These are phyloP conservation scores for Rhadinocentrus ornatus DNA, from an alignment of 2,797 vertebrate species.

Conservation along the genomic window DNA sequence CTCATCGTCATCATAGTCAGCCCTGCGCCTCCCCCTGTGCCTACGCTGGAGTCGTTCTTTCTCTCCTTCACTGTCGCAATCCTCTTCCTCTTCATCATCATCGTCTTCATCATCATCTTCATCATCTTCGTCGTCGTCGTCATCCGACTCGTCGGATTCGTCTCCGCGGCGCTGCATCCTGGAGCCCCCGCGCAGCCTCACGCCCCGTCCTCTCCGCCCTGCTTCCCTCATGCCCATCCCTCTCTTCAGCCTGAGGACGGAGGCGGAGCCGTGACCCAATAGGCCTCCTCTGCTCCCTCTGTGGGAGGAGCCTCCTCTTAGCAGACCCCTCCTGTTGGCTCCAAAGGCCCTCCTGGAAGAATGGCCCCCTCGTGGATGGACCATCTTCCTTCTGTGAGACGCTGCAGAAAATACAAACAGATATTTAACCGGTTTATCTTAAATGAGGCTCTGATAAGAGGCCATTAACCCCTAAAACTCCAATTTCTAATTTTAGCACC, in stretches of 20 bases:
- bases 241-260: constrained; percentile 73
- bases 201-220: constrained; percentile 63
- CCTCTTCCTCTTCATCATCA: constrained; percentile 62
- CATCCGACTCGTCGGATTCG: constrained; percentile 78
- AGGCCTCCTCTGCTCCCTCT: constrained; percentile 66
- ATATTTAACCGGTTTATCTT: no score
- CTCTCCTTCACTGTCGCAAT: constrained; percentile 32
- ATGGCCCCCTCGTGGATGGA: constrained; percentile 74
- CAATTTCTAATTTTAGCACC: not conserved
- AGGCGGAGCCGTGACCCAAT: constrained; percentile 39
- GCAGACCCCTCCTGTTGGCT: constrained; percentile 72
- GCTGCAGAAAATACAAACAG: constrained; percentile 26
- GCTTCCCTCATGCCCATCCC: constrained; percentile 64
- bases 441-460: no score
- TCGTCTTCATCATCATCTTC: constrained; percentile 63
- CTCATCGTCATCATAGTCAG: constrained; percentile 61
- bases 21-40: constrained; percentile 56
- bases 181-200: constrained; percentile 79
- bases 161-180: constrained; percentile 81
- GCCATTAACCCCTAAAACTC: no score
- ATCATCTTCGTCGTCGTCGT: constrained; percentile 52
- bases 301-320: constrained; percentile 74
- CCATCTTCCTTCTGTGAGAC: constrained; percentile 72
- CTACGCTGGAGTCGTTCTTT: constrained; percentile 55
- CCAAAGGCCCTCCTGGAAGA: constrained; percentile 73